Percentiles rank a stretch among this genome's conserved stretches.
phyloP scores from a whole-genome alignment of 2,797 vertebrate genomes.

The Aulostomus chinensis region DNA sequence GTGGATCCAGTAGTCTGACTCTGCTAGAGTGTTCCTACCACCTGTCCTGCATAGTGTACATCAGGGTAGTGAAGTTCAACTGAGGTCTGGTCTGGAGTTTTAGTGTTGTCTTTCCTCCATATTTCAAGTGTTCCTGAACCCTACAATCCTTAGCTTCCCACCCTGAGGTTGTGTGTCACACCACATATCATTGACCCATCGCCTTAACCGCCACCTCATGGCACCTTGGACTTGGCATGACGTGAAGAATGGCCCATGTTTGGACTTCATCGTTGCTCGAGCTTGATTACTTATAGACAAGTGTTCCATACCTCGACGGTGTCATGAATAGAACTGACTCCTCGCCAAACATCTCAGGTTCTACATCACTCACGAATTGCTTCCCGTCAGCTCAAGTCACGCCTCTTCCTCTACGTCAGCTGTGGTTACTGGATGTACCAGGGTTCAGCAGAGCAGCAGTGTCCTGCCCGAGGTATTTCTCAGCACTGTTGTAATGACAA shows the following conservation, averaged over 20 bases:
- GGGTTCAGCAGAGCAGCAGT: constrained; percentile 27
- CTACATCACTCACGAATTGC: neutral
- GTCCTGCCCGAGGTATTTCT: constrained; percentile 56
- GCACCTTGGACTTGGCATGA: constrained; percentile 8
- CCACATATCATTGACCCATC: constrained; percentile 1
- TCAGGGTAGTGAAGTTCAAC: constrained; percentile 16
- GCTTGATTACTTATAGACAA: too few species aligned
- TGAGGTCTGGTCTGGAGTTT: neutral
- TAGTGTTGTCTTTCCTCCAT: constrained; percentile 2
- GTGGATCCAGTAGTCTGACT: neutral
- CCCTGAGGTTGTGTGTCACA: neutral
- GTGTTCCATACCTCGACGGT: neutral
- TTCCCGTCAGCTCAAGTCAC: constrained; percentile 35
- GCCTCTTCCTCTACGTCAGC: constrained; percentile 19
- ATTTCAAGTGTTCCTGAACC: constrained; percentile 4
- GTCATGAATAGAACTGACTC: neutral
- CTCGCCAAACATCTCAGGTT: neutral
- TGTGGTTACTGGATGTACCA: constrained; percentile 42
- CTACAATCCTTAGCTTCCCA: neutral
- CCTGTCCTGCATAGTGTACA: neutral
- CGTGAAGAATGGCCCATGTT: too few species aligned
- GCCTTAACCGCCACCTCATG: constrained; percentile 5
- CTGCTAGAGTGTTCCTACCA: too few species aligned
- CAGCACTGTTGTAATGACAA: constrained; percentile 70
- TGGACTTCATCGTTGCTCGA: too few species aligned